Conservation (phyloP, 2,888 invertebrate genomes). For the Lomographa bimaculata region DNA sequence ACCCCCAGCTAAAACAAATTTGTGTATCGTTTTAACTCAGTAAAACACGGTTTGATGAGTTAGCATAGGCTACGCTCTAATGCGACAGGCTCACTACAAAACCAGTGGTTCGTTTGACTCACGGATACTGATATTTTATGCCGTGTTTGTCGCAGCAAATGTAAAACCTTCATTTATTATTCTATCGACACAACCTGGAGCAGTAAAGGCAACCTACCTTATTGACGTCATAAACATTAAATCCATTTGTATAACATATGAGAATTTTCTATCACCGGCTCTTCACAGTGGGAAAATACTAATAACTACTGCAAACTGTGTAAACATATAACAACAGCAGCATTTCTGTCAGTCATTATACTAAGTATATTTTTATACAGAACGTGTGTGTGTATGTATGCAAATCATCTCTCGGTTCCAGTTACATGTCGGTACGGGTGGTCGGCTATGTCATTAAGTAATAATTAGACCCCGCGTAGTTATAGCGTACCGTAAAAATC, state of each 20-base stretch:
- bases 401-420: conserved; percentile 40
- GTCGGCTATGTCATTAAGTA: conserved; percentile 32
- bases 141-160: conserved; percentile 22
- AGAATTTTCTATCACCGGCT: background rate
- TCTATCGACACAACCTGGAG: conserved; percentile 16
- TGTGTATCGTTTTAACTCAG: no score
- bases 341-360: conserved; percentile 18
- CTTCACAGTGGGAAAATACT: conserved; percentile 7
- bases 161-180: conserved; percentile 20
- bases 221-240: conserved; percentile 16
- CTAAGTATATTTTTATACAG: conserved; percentile 20
- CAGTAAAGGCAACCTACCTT: conserved; percentile 1
- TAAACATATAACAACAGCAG: conserved; percentile 10
- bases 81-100: conserved; percentile 2
- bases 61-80: no score
- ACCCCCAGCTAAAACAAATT: no score
- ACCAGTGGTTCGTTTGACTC: conserved; percentile 10
- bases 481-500: conserved; percentile 16
- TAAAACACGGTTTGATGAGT: no score
- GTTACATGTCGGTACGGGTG: conserved; percentile 39
- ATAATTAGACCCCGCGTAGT: conserved; percentile 30
- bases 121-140: conserved; percentile 24
- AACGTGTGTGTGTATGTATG: conserved; percentile 26
- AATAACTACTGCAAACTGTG: conserved; percentile 10
- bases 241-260: conserved; percentile 9